Evolutionary conservation across 1,140 invertebrate species (phyloP).

Genomic region (Oedothorax gibbosus): DNA sequence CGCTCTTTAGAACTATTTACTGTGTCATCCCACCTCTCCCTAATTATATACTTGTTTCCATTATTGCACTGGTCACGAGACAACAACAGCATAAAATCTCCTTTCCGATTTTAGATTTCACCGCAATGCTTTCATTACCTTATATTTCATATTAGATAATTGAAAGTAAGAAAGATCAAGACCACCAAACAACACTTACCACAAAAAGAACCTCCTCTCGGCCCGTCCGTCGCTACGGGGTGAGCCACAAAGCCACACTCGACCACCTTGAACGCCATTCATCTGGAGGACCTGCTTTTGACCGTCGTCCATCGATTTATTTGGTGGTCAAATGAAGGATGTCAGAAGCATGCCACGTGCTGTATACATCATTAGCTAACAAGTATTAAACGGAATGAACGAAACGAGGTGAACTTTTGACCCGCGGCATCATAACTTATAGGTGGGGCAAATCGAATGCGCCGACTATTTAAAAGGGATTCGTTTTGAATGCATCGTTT

Average conservation of each 20-base stretch:
- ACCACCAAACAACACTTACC: too few species aligned
- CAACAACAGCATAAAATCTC: too few species aligned
- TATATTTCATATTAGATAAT: too few species aligned
- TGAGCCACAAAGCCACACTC: slow-evolving; percentile 49
- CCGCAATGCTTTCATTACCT: too few species aligned
- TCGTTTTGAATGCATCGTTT: too few species aligned
- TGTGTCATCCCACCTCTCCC: too few species aligned
- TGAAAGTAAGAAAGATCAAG: too few species aligned
- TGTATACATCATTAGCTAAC: slow-evolving; percentile 30
- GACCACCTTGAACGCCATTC: slow-evolving; percentile 54
- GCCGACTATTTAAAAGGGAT: too few species aligned
- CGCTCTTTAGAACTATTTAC: too few species aligned
- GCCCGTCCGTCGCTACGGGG: not conserved
- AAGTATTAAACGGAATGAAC: slow-evolving; percentile 10
- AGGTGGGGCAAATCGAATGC: not conserved
- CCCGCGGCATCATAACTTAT: not conserved
- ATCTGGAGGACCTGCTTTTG: slow-evolving; percentile 49
- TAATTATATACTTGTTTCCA: too few species aligned
- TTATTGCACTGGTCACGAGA: too few species aligned
- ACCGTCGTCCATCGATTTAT: slow-evolving; percentile 53
- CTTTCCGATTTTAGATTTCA: too few species aligned
- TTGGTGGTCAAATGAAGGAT: slow-evolving; percentile 52
- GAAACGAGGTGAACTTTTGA: slow-evolving; percentile 24
- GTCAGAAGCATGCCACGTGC: slow-evolving; percentile 36
- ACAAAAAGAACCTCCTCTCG: not conserved